These are phyloP conservation scores for Petaurus breviceps DNA, from an alignment of 2,113 vertebrate genomes.

Conservation along the genomic window DNA sequence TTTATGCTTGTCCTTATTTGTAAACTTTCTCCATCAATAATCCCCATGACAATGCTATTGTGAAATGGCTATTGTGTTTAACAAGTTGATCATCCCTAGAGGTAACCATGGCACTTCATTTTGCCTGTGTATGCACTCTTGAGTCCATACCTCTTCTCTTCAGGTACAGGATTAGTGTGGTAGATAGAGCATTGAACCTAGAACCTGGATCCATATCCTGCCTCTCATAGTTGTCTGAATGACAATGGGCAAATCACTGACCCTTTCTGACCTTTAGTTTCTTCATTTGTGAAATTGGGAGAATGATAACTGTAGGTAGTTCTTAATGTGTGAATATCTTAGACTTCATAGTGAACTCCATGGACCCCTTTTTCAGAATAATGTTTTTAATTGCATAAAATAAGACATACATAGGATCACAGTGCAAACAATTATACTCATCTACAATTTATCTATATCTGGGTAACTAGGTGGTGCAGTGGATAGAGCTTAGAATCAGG, in stretches of 20 bases:
- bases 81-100: background rate
- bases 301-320: background rate
- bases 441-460: background rate
- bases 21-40: background rate
- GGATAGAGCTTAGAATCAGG: background rate
- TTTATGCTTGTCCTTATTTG: background rate
- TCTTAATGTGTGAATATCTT: background rate
- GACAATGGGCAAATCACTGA: background rate
- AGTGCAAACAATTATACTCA: background rate
- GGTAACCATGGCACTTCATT: background rate
- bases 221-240: background rate
- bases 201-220: background rate
- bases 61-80: background rate
- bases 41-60: background rate
- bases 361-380: background rate
- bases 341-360: background rate
- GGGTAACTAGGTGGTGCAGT: background rate
- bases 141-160: background rate
- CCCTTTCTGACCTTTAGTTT: background rate
- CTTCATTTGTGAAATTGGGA: background rate
- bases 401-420: background rate
- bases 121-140: background rate
- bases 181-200: background rate
- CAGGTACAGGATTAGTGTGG: background rate
- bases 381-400: background rate